These are phyloP conservation scores for Apotomis capreana DNA, from an alignment of 2,888 invertebrate genomes.

Conservation along the genomic window DNA sequence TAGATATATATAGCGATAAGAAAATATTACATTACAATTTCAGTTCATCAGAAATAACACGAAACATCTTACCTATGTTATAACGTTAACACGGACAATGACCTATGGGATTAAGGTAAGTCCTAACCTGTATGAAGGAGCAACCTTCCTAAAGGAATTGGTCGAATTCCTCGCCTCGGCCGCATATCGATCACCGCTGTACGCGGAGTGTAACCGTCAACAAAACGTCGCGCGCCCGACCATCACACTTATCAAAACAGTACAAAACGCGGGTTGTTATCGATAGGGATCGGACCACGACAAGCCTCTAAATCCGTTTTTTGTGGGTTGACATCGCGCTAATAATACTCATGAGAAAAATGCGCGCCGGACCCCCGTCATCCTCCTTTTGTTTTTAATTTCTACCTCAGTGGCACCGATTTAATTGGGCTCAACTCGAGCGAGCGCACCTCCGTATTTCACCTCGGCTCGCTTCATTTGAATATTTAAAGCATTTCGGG, in stretches of 20 bases:
- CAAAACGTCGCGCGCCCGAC: conserved; percentile 67
- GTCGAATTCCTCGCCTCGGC: conserved; percentile 43
- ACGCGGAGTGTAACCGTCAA: conserved; percentile 73
- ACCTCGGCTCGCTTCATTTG: conserved; percentile 82
- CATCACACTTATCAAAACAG: conserved; percentile 81
- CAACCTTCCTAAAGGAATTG: conserved; percentile 36
- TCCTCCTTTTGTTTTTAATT: conserved; percentile 83
- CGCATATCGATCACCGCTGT: conserved; percentile 71
- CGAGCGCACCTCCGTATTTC: conserved; percentile 83
- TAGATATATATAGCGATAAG: too few relatives aligned
- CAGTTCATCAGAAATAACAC: too few relatives aligned
- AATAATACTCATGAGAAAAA: conserved; percentile 84
- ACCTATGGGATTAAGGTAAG: not conserved
- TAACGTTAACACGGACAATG: not conserved
- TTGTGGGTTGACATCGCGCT: conserved; percentile 82
- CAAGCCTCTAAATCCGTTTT: conserved; percentile 79
- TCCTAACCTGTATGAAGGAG: not conserved
- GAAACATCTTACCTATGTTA: not conserved
- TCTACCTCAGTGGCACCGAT: conserved; percentile 84
- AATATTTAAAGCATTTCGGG: conserved; percentile 83
- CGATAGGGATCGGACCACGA: conserved; percentile 78
- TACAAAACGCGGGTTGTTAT: conserved; percentile 81
- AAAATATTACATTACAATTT: too few relatives aligned
- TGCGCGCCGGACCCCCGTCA: conserved; percentile 79
- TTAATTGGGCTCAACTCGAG: conserved; percentile 82